Percentiles rank a stretch among this genome's conserved stretches.
Conservation (phyloP, 2,797 vertebrate genomes). For the Cirrhinus molitorella region DNA sequence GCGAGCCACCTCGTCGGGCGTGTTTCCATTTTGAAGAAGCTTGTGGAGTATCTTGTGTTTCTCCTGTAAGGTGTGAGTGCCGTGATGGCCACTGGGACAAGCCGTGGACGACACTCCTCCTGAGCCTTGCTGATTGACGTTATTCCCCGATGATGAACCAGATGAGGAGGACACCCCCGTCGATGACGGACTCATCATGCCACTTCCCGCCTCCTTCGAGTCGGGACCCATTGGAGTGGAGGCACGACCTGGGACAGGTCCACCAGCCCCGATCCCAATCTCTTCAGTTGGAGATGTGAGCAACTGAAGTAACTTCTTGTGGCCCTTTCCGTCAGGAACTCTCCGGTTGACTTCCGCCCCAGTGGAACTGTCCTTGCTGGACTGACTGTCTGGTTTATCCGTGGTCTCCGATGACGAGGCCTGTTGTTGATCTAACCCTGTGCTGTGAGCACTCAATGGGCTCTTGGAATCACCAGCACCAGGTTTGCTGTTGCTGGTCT, state of each 20-base stretch:
- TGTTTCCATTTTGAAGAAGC: slow-evolving; percentile 95
- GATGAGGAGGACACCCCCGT: slow-evolving; percentile 91
- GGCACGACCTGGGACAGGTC: slow-evolving; percentile 70
- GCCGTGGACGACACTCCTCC: slow-evolving; percentile 84
- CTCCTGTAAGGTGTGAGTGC: slow-evolving; percentile 88
- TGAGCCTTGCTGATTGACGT: slow-evolving; percentile 64
- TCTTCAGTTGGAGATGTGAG: slow-evolving; percentile 95
- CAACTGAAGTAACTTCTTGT: slow-evolving; percentile 96
- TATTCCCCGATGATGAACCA: slow-evolving; percentile 63
- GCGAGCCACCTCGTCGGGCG: slow-evolving; percentile 95
- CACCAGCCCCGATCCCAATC: slow-evolving; percentile 74
- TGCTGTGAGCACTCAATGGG: slow-evolving; percentile 83
- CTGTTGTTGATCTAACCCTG: slow-evolving; percentile 72
- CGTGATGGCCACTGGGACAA: slow-evolving; percentile 70
- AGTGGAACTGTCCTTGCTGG: slow-evolving; percentile 77
- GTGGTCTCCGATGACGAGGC: slow-evolving; percentile 86
- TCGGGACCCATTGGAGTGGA: slow-evolving; percentile 83
- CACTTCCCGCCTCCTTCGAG: slow-evolving; percentile 84
- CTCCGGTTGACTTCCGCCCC: slow-evolving; percentile 82
- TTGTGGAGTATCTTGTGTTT: slow-evolving; percentile 99
- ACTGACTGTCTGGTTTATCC: slow-evolving; percentile 89
- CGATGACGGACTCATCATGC: slow-evolving; percentile 90
- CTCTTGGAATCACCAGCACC: slow-evolving; percentile 86
- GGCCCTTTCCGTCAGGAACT: slow-evolving; percentile 86
- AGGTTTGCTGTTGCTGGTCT: slow-evolving; percentile 70